phyloP scores from a whole-genome alignment of 2,888 invertebrate species.

The Eupithecia subumbrata region DNA sequence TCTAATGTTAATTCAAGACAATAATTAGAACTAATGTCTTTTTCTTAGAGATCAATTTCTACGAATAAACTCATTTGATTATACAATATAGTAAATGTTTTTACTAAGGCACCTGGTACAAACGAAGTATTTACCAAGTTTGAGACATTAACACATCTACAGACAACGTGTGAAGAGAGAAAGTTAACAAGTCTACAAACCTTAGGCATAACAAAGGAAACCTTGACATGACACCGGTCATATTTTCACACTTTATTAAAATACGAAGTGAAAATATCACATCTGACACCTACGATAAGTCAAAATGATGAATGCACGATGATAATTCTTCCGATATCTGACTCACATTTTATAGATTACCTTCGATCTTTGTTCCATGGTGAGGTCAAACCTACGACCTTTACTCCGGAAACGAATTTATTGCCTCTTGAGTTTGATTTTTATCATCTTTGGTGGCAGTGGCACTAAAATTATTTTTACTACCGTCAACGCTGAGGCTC shows the following conservation, averaged over 20 bases:
- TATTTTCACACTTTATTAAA: slow-evolving; percentile 30
- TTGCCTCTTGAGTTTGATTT: slow-evolving; percentile 21
- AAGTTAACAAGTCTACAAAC: slow-evolving; percentile 29
- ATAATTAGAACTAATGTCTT: not conserved
- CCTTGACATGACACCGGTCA: slow-evolving; percentile 32
- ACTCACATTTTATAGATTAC: slow-evolving; percentile 28
- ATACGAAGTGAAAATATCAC: slow-evolving; percentile 33
- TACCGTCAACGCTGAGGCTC: not conserved
- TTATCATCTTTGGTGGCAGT: slow-evolving; percentile 6
- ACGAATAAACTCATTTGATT: not conserved
- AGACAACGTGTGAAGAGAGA: slow-evolving; percentile 38
- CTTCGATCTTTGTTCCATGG: slow-evolving; percentile 34
- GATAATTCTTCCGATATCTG: slow-evolving; percentile 33
- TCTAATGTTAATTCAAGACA: not conserved
- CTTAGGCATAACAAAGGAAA: slow-evolving; percentile 34
- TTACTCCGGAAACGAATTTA: slow-evolving; percentile 29
- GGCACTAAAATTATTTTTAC: not conserved
- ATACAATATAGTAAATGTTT: not conserved
- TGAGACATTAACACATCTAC: slow-evolving; percentile 34
- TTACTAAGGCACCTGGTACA: not conserved
- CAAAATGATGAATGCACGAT: slow-evolving; percentile 29
- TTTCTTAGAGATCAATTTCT: not conserved
- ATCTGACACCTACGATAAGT: slow-evolving; percentile 27
- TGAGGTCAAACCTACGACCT: slow-evolving; percentile 31
- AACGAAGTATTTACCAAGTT: not conserved